Conservation (phyloP, 2,113 vertebrate genomes). For the Ictalurus furcatus region DNA sequence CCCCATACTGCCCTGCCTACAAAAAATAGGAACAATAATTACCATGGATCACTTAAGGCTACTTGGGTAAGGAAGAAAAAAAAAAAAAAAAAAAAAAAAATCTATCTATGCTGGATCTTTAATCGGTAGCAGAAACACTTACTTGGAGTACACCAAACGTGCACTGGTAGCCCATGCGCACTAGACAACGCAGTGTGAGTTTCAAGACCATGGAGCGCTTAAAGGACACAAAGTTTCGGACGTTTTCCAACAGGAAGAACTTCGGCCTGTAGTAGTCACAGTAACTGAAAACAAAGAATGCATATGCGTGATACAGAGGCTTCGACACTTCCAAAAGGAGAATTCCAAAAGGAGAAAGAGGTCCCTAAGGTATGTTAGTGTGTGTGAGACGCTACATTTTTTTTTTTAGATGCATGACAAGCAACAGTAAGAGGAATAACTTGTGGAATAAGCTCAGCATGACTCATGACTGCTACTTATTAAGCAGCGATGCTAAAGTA, state of each 20-base stretch:
- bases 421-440: neutral
- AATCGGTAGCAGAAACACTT: conserved; percentile 27
- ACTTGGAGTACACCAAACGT: conserved; percentile 96
- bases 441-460: neutral
- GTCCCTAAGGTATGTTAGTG: neutral
- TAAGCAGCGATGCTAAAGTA: neutral
- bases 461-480: neutral
- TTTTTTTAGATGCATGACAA: neutral
- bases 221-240: conserved; percentile 95
- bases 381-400: neutral
- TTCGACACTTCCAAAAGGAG: neutral
- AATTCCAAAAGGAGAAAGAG: neutral
- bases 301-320: neutral
- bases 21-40: neutral
- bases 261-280: conserved; percentile 96
- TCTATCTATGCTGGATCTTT: neutral
- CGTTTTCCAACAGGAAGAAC: conserved; percentile 93
- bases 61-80: too few species aligned
- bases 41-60: neutral
- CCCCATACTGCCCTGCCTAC: conserved; percentile 93
- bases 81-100: too few species aligned
- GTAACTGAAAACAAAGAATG: conserved; percentile 75
- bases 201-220: conserved; percentile 96
- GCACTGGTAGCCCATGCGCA: conserved; percentile 97
- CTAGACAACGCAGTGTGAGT: conserved; percentile 90